Evolutionary conservation across 2,888 invertebrate species (phyloP).

Genomic region (Sisyra nigra): DNA sequence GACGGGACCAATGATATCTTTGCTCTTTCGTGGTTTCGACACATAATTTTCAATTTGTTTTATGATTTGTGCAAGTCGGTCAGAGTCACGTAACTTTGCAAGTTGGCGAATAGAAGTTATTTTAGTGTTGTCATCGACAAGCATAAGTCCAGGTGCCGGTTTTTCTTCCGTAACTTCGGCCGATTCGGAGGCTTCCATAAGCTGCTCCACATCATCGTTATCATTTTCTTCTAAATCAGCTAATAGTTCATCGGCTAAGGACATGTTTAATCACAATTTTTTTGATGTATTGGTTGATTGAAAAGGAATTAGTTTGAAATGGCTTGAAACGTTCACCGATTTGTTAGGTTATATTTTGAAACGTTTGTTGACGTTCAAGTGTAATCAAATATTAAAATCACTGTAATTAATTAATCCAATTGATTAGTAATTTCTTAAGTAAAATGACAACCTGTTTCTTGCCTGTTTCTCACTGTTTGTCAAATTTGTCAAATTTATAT

Average conservation of each 20-base stretch:
- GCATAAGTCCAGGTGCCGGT: conserved; percentile 32
- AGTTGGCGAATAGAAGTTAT: conserved; percentile 68
- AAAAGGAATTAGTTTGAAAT: too few relatives aligned
- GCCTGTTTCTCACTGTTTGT: too few relatives aligned
- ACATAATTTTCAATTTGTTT: conserved; percentile 58
- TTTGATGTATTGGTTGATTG: too few relatives aligned
- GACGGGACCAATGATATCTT: conserved; percentile 75
- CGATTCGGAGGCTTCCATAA: conserved; percentile 31
- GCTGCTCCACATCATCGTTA: conserved; percentile 47
- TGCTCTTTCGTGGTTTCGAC: conserved; percentile 45
- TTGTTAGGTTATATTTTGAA: too few relatives aligned
- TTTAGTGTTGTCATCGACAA: conserved; percentile 45
- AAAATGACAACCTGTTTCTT: too few relatives aligned
- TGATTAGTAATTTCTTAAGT: too few relatives aligned
- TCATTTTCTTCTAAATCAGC: conserved; percentile 95
- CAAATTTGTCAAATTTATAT: too few relatives aligned
- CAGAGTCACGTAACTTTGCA: conserved; percentile 77
- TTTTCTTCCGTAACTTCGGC: conserved; percentile 24
- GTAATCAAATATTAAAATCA: too few relatives aligned
- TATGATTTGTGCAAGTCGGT: conserved; percentile 52
- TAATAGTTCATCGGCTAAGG: conserved; percentile 90
- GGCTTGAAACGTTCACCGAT: too few relatives aligned
- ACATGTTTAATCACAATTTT: conserved; percentile 44
- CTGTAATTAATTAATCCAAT: too few relatives aligned
- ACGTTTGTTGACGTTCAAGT: too few relatives aligned